Conservation (phyloP, 2,113 vertebrate species). For the Neofelis nebulosa region DNA sequence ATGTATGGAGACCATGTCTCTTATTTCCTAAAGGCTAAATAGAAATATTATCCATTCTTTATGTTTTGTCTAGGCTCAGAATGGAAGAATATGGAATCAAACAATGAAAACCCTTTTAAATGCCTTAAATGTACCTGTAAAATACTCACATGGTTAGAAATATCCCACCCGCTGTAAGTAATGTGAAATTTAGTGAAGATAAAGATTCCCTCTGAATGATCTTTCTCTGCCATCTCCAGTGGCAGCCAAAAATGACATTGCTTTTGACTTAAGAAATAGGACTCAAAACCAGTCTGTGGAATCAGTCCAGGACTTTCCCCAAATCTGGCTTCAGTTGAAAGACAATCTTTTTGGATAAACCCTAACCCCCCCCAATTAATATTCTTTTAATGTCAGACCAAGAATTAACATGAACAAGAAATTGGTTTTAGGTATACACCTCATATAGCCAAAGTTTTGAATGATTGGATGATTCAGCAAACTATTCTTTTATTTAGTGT, state of each 20-base stretch:
- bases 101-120: slow-evolving; percentile 37
- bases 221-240: slow-evolving; percentile 15
- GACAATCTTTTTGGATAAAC: slow-evolving; percentile 70
- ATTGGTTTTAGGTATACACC: neutral
- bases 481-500: neutral
- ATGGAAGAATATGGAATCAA: slow-evolving; percentile 17
- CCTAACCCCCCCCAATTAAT: neutral
- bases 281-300: slow-evolving; percentile 51
- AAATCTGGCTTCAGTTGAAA: slow-evolving; percentile 62
- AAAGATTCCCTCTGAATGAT: neutral
- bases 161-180: neutral
- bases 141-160: slow-evolving; percentile 10
- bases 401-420: neutral
- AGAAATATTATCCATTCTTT: neutral
- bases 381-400: neutral
- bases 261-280: slow-evolving; percentile 40
- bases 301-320: slow-evolving; percentile 24
- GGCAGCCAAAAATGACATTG: slow-evolving; percentile 33
- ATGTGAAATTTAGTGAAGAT: slow-evolving; percentile 55
- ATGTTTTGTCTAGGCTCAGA: slow-evolving; percentile 37
- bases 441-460: neutral
- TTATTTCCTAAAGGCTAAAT: slow-evolving; percentile 36
- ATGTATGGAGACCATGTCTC: neutral
- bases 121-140: slow-evolving; percentile 6
- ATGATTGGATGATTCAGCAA: neutral